Percentiles rank a stretch among this genome's conserved stretches.
These are phyloP conservation scores for Rhogogaster chlorosoma DNA, from an alignment of 2,888 invertebrate species.

Conservation along the genomic window DNA sequence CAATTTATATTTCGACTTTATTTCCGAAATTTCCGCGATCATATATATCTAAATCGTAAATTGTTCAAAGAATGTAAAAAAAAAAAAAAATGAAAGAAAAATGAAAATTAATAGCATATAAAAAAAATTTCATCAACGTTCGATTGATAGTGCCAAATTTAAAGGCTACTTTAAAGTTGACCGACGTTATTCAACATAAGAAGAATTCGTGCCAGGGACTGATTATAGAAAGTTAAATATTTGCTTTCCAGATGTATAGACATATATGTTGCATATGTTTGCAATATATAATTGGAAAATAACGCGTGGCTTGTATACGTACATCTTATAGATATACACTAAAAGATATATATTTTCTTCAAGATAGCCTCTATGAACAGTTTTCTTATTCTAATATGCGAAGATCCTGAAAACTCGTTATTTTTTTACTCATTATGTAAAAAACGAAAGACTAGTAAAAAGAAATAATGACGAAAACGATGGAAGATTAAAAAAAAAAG, in stretches of 20 bases:
- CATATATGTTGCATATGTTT: background rate
- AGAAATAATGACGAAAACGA: background rate
- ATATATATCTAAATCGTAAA: background rate
- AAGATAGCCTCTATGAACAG: background rate
- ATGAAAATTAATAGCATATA: background rate
- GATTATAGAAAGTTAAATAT: conserved; percentile 43
- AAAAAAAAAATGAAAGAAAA: background rate
- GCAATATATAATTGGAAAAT: conserved; percentile 35
- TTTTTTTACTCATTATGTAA: background rate
- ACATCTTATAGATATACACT: background rate
- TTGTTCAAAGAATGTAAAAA: background rate
- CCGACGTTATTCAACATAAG: conserved; percentile 20
- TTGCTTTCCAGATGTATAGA: background rate
- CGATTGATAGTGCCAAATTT: conserved; percentile 8
- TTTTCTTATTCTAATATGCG: background rate
- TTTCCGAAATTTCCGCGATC: background rate
- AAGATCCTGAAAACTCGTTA: background rate
- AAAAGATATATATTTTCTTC: background rate
- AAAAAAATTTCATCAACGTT: background rate
- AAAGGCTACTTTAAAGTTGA: background rate
- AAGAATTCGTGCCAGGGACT: conserved; percentile 44
- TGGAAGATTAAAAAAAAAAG: too few relatives aligned
- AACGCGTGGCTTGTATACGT: background rate
- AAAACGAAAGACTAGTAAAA: background rate
- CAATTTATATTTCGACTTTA: background rate